Conservation (phyloP, 2,113 vertebrate genomes). For the Myodes glareolus region DNA sequence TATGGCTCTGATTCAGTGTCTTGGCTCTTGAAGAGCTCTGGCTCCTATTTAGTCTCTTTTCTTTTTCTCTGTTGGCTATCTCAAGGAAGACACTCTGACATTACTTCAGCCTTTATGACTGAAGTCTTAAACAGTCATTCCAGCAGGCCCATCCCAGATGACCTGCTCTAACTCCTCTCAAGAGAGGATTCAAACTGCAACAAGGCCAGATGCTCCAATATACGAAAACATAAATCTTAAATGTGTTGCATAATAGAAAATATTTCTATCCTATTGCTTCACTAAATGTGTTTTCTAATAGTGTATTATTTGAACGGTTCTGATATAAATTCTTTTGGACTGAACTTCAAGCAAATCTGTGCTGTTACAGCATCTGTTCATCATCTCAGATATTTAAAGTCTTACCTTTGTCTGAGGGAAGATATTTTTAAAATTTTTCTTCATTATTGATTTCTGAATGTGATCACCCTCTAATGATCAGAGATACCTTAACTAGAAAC, state of each 20-base stretch:
- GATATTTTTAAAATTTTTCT: neutral
- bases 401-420: slow-evolving; percentile 15
- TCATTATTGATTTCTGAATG: neutral
- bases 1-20: slow-evolving; percentile 21
- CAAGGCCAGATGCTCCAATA: neutral
- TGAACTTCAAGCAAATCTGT: slow-evolving; percentile 31
- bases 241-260: slow-evolving; percentile 17
- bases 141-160: neutral
- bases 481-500: slow-evolving; percentile 35
- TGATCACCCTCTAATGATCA: slow-evolving; percentile 39
- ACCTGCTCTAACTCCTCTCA: neutral
- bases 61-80: slow-evolving; percentile 10
- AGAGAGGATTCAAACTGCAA: slow-evolving; percentile 33
- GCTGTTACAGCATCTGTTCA: slow-evolving; percentile 5
- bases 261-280: neutral
- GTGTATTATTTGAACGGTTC: neutral
- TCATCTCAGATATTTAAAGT: neutral
- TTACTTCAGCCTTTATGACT: neutral
- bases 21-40: slow-evolving; percentile 12
- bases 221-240: neutral
- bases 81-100: neutral
- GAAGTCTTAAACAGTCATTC: neutral
- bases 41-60: neutral
- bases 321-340: slow-evolving; percentile 8
- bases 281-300: slow-evolving; percentile 9